Evolutionary conservation across 2,113 vertebrate genomes (phyloP), one percentile per base, ranked within the genome.

Genomic region (Dicrurus megarhynchus): DNA sequence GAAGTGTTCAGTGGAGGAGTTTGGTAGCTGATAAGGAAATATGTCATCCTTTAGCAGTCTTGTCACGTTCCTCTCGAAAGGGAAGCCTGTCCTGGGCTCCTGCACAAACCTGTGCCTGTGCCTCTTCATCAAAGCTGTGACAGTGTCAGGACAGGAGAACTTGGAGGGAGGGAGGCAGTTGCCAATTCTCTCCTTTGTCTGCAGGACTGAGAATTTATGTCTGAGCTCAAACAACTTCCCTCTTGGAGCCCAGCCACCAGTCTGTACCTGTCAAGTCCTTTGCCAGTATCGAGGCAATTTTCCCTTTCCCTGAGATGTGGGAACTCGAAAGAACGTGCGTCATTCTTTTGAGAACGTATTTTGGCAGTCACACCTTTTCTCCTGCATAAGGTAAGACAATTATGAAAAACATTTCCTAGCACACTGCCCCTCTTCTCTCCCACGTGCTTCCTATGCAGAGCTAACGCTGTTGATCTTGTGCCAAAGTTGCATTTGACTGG

Each of bases 401-500:
- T 49, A 18, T 6, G 33, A 56, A 49, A 33, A 79, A 3, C 84
- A 50, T 21, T 49, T 56, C 87, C 53, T 55, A 65, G 46, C 46
- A 8, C n/a, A 3, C 11, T 64, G 70, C 42, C 53, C 67, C 21
- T 47, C 39, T 56, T 14, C 64, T 82, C 56, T 77, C 55, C 84
- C 35, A 13, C 87, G 9, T 21, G 23, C 37, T 87, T 82, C 77
- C 52, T 33, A 7, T 26, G 50, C 46, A 50, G 44, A 64, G 32
- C 77, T 73, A 30, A 46, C 28, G 65, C 77, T 91, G 27, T 24
- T 81, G 88, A 49, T 63, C 44, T 49, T 2, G 4, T 7, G 83
- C 93, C 93, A 95, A 50, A 77, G 76, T 7, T 84, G 76, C 6
- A 1, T 90, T 81, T 87, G 88, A 92, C 83, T 78, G 68, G 47